Percentiles rank a stretch among this genome's conserved stretches.
Evolutionary conservation across 2,113 vertebrate genomes (phyloP).

Genomic region (Hippoglossus stenolepis): DNA sequence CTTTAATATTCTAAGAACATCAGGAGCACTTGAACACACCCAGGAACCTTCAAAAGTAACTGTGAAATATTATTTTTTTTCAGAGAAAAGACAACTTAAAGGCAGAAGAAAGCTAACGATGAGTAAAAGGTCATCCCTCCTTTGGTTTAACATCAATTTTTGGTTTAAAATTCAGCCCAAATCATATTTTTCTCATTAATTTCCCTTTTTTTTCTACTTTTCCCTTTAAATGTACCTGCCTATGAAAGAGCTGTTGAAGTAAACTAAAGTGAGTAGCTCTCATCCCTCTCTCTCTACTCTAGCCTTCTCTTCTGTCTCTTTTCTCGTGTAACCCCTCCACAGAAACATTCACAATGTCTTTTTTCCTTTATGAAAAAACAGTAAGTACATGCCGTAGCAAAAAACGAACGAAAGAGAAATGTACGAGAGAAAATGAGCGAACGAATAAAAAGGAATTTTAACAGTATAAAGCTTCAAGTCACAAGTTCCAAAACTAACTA

Average conservation of each 20-base stretch:
- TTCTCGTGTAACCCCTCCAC: constrained; percentile 71
- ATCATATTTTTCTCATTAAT: constrained; percentile 52
- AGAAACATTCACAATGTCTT: constrained; percentile 94
- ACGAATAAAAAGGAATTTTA: constrained; percentile 88
- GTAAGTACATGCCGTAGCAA: constrained; percentile 92
- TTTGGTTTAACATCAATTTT: constrained; percentile 77
- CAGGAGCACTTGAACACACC: constrained; percentile 93
- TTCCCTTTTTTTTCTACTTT: constrained; percentile 55
- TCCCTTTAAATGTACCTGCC: constrained; percentile 39
- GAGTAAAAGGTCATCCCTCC: constrained; percentile 68
- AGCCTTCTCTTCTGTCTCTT: constrained; percentile 68
- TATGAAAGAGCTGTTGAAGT: constrained; percentile 53
- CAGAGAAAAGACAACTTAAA: constrained; percentile 79
- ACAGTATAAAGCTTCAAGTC: constrained; percentile 99
- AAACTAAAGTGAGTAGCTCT: constrained; percentile 49
- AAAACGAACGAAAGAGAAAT: constrained; percentile 73
- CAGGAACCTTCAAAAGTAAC: constrained; percentile 85
- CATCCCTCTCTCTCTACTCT: constrained; percentile 30
- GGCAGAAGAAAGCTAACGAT: constrained; percentile 78
- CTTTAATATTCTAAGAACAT: constrained; percentile 93
- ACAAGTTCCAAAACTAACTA: constrained; percentile 99
- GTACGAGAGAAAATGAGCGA: constrained; percentile 79
- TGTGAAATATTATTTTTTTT: constrained; percentile 70
- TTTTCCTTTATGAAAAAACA: constrained; percentile 89
- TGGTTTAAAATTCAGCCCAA: constrained; percentile 68